Base-by-base conservation (phyloP, 2,888 invertebrate species). In the Pinctada fucata region DNA sequence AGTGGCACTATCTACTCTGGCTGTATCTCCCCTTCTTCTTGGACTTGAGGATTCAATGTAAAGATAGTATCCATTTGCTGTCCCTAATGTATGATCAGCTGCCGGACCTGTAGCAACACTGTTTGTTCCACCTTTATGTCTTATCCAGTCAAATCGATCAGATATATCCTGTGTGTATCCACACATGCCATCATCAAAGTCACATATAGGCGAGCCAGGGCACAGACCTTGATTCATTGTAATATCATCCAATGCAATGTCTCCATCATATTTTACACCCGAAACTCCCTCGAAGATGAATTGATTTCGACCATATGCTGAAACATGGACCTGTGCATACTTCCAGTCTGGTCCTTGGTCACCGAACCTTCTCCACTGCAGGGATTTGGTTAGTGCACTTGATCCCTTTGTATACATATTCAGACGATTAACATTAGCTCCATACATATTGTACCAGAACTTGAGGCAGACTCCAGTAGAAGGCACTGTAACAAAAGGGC, bases 401-500 rank as follows among this genome's bases (percentile, higher is more conserved):
- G 83, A 76, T 5, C 51, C 47, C 49, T 79, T 79, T 16, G 85
- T 72, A 69, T 87, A 87, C n/a, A 92, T 77, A 68, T 87, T 88
- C 10, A 92, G 79, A 2, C 83, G 83, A 81, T 89, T 90, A 45
- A 91, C 87, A 79, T 87, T 82, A 50, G 89, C 86, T 48, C 92
- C 92, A 84, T 89, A 91, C 91, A 91, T 91, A 82, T 89, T 89
- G 83, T 91, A 92, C 90, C 90, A 90, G 82, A 92, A 91, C 75
- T 88, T 88, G 67, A 92, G 85, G 74, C 91, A 92, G 45, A 85
- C 81, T 2, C 89, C 89, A 64, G 79, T 13, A 3, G 82, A 72
- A 4, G 85, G 80, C 16, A 86, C 76, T 45, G 67, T 79, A 16
- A 82, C 78, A 3, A 72, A 47, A 0, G 85, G 81, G 75, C 89